These are phyloP conservation scores for Catharus fuscescens DNA, from an alignment of 2,113 vertebrate species.

Conservation along the genomic window DNA sequence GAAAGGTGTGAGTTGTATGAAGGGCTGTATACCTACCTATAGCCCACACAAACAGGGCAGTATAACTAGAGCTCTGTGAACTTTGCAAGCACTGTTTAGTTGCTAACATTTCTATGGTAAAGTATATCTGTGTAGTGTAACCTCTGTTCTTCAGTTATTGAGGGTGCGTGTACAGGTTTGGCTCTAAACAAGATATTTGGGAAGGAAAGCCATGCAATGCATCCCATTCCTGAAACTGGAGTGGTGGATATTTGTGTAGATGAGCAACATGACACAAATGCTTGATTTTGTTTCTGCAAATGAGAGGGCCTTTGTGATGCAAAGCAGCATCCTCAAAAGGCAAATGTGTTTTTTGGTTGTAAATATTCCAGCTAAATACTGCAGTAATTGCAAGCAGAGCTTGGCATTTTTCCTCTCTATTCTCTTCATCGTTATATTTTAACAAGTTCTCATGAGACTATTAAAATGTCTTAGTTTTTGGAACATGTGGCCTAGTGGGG, in stretches of 20 bases:
- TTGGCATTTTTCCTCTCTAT: conserved; percentile 62
- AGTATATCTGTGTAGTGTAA: background rate
- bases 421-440: conserved; percentile 72
- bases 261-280: conserved; percentile 45
- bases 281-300: conserved; percentile 70
- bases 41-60: background rate
- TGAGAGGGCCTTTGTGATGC: conserved; percentile 71
- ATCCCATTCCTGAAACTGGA: conserved; percentile 21
- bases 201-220: background rate
- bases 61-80: background rate
- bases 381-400: conserved; percentile 70
- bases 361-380: conserved; percentile 60
- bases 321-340: conserved; percentile 66
- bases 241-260: conserved; percentile 52
- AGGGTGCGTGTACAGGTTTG: background rate
- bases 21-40: background rate
- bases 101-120: background rate
- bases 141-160: background rate
- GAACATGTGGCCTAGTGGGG: conserved; percentile 67
- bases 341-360: conserved; percentile 54
- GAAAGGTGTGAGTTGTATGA: background rate
- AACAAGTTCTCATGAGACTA: conserved; percentile 73
- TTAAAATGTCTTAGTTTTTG: conserved; percentile 75
- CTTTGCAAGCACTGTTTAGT: background rate
- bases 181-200: background rate